Percentiles rank a stretch among this genome's conserved stretches.
Conservation (phyloP, 2,797 vertebrate species). For the Carduelis carduelis region DNA sequence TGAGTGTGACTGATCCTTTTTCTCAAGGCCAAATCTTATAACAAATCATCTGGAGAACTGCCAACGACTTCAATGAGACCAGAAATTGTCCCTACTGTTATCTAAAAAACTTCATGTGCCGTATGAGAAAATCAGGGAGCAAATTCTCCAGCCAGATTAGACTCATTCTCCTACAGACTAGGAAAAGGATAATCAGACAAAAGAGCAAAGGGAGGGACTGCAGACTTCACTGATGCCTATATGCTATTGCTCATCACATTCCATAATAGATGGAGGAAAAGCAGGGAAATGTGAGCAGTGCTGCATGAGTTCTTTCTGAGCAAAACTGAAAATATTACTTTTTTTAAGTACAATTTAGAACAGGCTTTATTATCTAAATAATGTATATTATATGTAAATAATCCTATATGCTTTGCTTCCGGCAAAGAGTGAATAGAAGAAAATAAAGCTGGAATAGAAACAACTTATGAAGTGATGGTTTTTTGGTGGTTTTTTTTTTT, state of each 20-base stretch:
- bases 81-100: constrained; percentile 27
- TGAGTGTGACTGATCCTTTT: constrained; percentile 57
- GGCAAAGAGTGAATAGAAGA: neutral
- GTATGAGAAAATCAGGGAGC: constrained; percentile 22
- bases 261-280: neutral
- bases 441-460: neutral
- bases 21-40: constrained; percentile 44
- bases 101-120: constrained; percentile 23
- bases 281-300: neutral
- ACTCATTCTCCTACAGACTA: neutral
- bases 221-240: neutral
- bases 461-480: neutral
- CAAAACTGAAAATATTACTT: neutral
- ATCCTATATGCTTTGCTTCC: neutral
- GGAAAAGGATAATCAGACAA: constrained; percentile 3
- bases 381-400: neutral
- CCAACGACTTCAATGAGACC: constrained; percentile 43
- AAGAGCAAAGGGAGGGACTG: neutral
- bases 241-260: neutral
- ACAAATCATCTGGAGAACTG: constrained; percentile 59
- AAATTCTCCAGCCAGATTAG: constrained; percentile 19
- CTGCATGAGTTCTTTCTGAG: neutral
- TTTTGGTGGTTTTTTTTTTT: neutral
- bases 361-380: neutral
- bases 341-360: neutral